Evolutionary conservation across 2,113 vertebrate genomes (phyloP).

Genomic region (Oncorhynchus tshawytscha): DNA sequence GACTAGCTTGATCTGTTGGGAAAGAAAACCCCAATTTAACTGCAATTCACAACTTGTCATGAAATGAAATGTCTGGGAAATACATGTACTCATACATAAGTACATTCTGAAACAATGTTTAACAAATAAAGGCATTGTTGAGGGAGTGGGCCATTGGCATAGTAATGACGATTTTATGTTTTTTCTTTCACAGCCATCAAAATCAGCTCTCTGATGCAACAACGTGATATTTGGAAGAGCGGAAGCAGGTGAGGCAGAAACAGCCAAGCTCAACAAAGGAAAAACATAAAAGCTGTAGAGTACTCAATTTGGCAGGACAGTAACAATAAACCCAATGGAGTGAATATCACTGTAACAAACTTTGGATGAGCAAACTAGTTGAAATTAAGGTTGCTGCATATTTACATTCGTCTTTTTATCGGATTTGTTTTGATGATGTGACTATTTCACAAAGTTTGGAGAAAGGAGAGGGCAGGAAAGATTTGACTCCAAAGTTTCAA

Average conservation of each 20-base stretch:
- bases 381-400: not conserved
- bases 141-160: not conserved
- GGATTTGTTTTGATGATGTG: not conserved
- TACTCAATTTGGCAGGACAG: not conserved
- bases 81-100: not conserved
- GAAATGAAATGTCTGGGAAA: not conserved
- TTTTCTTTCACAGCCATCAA: slow-evolving; percentile 35
- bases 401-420: not conserved
- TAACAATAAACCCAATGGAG: slow-evolving; percentile 12
- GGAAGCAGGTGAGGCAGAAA: slow-evolving; percentile 45
- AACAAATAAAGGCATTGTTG: not conserved
- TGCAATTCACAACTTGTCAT: not conserved
- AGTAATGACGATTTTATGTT: slow-evolving; percentile 13
- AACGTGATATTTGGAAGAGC: slow-evolving; percentile 8
- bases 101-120: not conserved
- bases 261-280: slow-evolving; percentile 29
- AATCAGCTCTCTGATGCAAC: slow-evolving; percentile 49
- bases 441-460: not conserved
- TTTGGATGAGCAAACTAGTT: not conserved
- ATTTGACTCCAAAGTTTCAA: slow-evolving; percentile 9
- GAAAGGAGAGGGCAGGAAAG: not conserved
- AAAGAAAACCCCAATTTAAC: slow-evolving; percentile 27
- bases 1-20: slow-evolving; percentile 91
- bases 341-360: not conserved
- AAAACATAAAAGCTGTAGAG: not conserved